phyloP scores from a whole-genome alignment of 2,888 invertebrate species.

The Stegophylla sp. region DNA sequence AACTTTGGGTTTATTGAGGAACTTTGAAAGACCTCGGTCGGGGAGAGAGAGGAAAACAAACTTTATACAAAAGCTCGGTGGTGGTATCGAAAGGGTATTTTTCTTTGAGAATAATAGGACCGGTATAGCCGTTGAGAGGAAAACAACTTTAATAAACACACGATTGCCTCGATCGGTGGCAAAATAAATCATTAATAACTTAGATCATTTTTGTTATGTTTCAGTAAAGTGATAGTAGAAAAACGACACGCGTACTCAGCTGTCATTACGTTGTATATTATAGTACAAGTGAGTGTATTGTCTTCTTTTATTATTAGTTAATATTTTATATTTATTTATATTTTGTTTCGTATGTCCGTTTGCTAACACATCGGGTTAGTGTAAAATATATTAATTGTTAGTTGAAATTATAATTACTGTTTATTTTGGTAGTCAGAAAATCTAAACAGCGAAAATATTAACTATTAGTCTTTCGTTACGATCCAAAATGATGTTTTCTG shows the following conservation, averaged over 20 bases:
- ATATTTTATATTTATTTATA: no score
- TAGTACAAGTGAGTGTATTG: neutral
- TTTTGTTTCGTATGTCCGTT: no score
- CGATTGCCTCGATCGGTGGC: neutral
- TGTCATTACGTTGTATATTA: neutral
- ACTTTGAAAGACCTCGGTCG: constrained; percentile 28
- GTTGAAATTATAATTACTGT: constrained; percentile 4
- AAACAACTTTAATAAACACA: constrained; percentile 45
- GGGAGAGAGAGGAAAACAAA: constrained; percentile 37
- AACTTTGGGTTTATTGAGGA: constrained; percentile 57
- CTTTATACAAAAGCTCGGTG: constrained; percentile 44
- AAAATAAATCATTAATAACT: constrained; percentile 26
- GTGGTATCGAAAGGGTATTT: constrained; percentile 46
- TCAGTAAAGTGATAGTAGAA: neutral
- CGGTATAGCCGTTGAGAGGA: constrained; percentile 22
- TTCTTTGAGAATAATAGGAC: constrained; percentile 45
- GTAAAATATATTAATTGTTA: neutral
- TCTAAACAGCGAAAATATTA: neutral
- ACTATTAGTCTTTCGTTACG: constrained; percentile 11
- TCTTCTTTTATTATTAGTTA: neutral
- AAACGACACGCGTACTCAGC: constrained; percentile 1
- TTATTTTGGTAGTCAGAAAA: neutral
- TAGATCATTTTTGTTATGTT: neutral
- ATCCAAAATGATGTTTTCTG: constrained; percentile 13
- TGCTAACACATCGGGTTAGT: neutral